A percentile compares a stretch with the other conserved stretches of the same genome.
phyloP scores from a whole-genome alignment of 2,113 vertebrate species.

The Salvelinus sp. region DNA sequence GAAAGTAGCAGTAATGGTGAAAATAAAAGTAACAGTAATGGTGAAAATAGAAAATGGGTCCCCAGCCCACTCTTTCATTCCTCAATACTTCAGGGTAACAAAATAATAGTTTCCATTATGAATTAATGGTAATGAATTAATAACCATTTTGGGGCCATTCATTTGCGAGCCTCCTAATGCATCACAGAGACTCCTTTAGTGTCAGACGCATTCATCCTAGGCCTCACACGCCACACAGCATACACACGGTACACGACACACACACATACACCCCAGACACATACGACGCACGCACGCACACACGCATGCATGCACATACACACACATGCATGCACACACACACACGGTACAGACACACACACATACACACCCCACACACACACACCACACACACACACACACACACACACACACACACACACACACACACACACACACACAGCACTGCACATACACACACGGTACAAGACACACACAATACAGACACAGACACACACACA shows the following conservation, averaged over 20 bases:
- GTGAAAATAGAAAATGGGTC: background rate
- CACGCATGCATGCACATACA: background rate
- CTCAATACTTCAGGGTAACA: conserved; percentile 14
- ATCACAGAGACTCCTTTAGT: conserved; percentile 6
- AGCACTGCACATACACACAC: background rate
- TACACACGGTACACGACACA: background rate
- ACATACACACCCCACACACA: too few relatives aligned
- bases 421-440: background rate
- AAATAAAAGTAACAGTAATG: background rate
- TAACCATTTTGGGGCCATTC: conserved; percentile 4
- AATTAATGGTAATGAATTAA: conserved; percentile 43
- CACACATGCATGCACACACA: background rate
- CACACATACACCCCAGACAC: background rate
- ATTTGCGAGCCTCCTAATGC: conserved; percentile 16
- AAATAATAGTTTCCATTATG: conserved; percentile 10
- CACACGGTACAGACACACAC: background rate
- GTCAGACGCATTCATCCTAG: background rate
- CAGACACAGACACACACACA: background rate
- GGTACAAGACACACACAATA: background rate
- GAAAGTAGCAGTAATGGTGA: too few relatives aligned
- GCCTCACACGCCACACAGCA: background rate
- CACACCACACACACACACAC: background rate
- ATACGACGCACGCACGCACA: background rate
- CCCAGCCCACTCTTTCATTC: background rate
- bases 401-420: background rate